Evolutionary conservation across 2,113 vertebrate species (phyloP).

Genomic region (Tretioscincus oriximinensis): DNA sequence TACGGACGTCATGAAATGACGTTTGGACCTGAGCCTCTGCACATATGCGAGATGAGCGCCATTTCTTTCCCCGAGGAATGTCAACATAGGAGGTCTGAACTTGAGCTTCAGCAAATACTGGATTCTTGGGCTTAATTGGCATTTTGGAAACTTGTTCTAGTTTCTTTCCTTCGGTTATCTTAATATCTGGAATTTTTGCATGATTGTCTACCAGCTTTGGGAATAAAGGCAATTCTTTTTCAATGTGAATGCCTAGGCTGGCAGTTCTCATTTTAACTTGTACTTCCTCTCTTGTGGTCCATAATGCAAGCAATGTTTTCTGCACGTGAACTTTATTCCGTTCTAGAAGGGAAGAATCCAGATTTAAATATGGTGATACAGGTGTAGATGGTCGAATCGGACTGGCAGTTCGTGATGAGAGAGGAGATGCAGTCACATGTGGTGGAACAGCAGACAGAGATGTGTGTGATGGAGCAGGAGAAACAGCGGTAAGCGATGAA

Average conservation of each 20-base stretch:
- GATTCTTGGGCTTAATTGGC: not conserved
- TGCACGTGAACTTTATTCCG: not conserved
- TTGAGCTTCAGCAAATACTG: constrained; percentile 17
- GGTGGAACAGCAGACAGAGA: not conserved
- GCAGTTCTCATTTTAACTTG: constrained; percentile 3
- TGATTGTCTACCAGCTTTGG: not conserved
- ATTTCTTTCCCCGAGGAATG: not conserved
- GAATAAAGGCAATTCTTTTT: constrained; percentile 8
- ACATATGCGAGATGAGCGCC: not conserved
- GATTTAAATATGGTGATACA: not conserved
- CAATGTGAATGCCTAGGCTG: not conserved
- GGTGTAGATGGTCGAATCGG: constrained; percentile 2
- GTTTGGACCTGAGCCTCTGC: constrained; percentile 14
- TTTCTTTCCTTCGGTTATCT: not conserved
- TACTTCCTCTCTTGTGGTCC: constrained; percentile 9
- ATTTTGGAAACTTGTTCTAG: not conserved
- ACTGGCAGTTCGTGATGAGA: constrained; percentile 4
- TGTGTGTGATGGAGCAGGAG: not conserved
- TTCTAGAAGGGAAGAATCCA: not conserved
- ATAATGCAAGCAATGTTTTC: constrained; percentile 6
- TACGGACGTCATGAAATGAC: not conserved
- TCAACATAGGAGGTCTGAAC: constrained; percentile 14
- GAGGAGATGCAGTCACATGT: not conserved
- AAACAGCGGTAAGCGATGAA: not conserved
- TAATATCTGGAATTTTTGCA: not conserved